Evolutionary conservation across 2,888 invertebrate species (phyloP).

Genomic region (Pollenia angustigena): DNA sequence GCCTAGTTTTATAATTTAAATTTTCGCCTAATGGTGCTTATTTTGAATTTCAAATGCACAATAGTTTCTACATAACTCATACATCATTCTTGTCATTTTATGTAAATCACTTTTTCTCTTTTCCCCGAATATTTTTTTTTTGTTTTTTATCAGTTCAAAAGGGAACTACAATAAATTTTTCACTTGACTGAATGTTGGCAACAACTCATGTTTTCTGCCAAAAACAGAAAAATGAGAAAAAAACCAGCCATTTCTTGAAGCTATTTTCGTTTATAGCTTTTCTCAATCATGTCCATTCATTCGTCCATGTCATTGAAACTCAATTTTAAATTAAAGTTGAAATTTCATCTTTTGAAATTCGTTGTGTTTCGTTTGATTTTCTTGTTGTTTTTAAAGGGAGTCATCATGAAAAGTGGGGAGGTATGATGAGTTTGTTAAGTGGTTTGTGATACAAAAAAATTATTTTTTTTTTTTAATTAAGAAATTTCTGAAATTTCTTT

Average conservation of each 20-base stretch:
- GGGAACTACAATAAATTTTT: constrained; percentile 22
- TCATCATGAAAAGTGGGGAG: no score
- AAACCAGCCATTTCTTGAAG: constrained; percentile 14
- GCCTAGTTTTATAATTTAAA: no score
- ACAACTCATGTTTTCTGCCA: constrained; percentile 46
- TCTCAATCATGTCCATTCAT: constrained; percentile 19
- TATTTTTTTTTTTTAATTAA: neutral
- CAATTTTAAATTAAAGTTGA: constrained; percentile 52
- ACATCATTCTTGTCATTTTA: constrained; percentile 28
- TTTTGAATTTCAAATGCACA: neutral
- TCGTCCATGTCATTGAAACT: constrained; percentile 48
- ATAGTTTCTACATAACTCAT: neutral
- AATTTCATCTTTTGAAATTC: constrained; percentile 36
- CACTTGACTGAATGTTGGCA: constrained; percentile 34
- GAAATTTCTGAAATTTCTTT: no score
- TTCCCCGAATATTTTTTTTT: no score
- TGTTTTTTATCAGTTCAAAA: constrained; percentile 3
- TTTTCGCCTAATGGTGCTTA: no score
- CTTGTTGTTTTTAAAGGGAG: neutral
- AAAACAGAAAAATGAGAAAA: constrained; percentile 5
- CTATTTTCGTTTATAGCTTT: neutral
- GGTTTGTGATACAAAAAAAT: neutral
- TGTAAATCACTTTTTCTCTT: constrained; percentile 3
- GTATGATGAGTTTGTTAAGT: neutral
- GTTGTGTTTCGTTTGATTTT: constrained; percentile 5